A percentile compares a stretch with the other conserved stretches of the same genome.
phyloP scores from a whole-genome alignment of 2,888 invertebrate genomes.

The Meloe dianella region DNA sequence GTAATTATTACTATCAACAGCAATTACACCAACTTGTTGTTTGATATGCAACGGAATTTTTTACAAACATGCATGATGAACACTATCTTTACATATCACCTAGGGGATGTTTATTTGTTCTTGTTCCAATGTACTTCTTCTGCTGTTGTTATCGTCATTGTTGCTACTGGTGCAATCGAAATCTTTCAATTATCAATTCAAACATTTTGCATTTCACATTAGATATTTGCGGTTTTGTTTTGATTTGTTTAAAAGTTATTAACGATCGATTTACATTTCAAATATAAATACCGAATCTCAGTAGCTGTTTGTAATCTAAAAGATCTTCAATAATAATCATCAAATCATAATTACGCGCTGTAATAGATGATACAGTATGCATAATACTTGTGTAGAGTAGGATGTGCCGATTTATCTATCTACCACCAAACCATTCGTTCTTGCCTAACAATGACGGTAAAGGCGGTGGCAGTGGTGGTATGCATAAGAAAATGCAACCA shows the following conservation, averaged over 20 bases:
- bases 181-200: constrained; percentile 47
- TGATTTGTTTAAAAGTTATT: not conserved
- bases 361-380: not conserved
- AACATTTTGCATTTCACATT: constrained; percentile 55
- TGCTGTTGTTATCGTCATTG: not conserved
- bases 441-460: not conserved
- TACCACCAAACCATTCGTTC: not conserved
- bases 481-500: constrained; percentile 54
- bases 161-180: constrained; percentile 24
- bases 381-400: not conserved
- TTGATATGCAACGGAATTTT: not conserved
- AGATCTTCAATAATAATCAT: constrained; percentile 42
- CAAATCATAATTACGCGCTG: not conserved
- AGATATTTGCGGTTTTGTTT: constrained; percentile 50
- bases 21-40: not conserved
- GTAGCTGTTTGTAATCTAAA: constrained; percentile 54
- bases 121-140: not conserved
- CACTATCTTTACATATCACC: not conserved
- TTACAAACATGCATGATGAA: no score
- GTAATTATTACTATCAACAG: not conserved
- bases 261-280: not conserved
- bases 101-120: not conserved
- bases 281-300: constrained; percentile 57
- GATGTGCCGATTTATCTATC: no score
- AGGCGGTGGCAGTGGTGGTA: constrained; percentile 8